phyloP scores from a whole-genome alignment of 1,140 invertebrate species.

The Octopus bimaculoides region DNA sequence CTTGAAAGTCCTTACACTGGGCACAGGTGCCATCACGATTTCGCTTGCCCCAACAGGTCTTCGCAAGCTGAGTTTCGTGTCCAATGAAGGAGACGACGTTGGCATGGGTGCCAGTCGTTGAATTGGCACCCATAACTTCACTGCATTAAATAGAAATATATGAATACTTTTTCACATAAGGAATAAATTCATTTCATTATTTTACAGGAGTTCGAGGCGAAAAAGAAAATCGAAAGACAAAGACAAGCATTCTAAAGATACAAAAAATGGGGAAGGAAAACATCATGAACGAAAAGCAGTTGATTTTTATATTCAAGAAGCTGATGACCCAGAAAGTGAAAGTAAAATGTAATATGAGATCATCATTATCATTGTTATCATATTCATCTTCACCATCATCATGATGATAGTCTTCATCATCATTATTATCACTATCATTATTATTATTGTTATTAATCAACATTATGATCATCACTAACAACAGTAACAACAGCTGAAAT shows the following conservation, averaged over 20 bases:
- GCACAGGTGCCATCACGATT: too few relatives aligned
- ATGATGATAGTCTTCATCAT: background rate
- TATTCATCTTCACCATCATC: background rate
- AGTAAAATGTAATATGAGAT: background rate
- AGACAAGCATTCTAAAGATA: background rate
- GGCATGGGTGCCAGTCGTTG: background rate
- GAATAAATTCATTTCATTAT: background rate
- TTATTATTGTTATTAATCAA: background rate
- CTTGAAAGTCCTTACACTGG: too few relatives aligned
- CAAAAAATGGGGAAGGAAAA: background rate
- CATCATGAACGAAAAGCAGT: background rate
- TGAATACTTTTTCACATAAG: background rate
- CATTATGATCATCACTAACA: background rate
- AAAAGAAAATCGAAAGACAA: background rate
- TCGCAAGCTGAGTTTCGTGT: background rate
- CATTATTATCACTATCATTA: background rate
- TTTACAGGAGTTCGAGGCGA: background rate
- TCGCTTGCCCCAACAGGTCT: background rate
- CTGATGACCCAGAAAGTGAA: background rate
- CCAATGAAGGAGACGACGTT: background rate
- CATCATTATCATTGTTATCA: background rate
- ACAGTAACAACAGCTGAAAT: background rate
- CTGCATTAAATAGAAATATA: background rate
- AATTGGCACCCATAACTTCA: background rate
- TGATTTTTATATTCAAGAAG: conserved; percentile 1